A percentile compares a stretch with the other conserved stretches of the same genome.
These are phyloP conservation scores for Pyralis farinalis DNA, from an alignment of 2,888 invertebrate species.

Conservation along the genomic window DNA sequence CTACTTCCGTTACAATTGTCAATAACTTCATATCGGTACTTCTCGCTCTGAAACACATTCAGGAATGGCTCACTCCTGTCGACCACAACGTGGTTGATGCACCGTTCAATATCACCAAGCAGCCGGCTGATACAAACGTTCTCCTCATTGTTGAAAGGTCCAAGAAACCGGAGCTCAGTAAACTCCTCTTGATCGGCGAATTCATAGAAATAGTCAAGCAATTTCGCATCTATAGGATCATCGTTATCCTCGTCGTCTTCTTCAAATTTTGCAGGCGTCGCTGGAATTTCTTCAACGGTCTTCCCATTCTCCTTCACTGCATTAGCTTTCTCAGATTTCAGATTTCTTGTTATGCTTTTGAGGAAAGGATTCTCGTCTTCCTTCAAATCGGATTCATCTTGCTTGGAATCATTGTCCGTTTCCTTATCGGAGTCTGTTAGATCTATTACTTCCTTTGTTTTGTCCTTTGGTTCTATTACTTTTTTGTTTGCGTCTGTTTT, in stretches of 20 bases:
- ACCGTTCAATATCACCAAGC: conserved; percentile 18
- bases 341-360: conserved; percentile 32
- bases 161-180: conserved; percentile 47
- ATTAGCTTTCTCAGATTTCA: conserved; percentile 13
- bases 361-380: conserved; percentile 40
- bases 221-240: conserved; percentile 17
- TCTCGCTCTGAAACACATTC: conserved; percentile 21
- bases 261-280: not conserved
- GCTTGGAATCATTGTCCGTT: not conserved
- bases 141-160: conserved; percentile 32
- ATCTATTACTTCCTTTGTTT: not conserved
- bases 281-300: not conserved
- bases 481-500: conserved; percentile 5
- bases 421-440: not conserved
- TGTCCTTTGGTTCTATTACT: too few species aligned
- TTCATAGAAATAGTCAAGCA: conserved; percentile 39
- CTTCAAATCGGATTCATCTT: not conserved
- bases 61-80: conserved; percentile 15
- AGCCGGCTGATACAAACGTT: not conserved
- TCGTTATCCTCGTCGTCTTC: conserved; percentile 7
- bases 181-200: conserved; percentile 27
- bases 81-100: conserved; percentile 12
- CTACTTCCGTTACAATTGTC: conserved; percentile 38
- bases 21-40: conserved; percentile 22
- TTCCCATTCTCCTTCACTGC: not conserved